Base-by-base conservation (phyloP, 2,797 vertebrate genomes). In the Arvicola amphibius region DNA sequence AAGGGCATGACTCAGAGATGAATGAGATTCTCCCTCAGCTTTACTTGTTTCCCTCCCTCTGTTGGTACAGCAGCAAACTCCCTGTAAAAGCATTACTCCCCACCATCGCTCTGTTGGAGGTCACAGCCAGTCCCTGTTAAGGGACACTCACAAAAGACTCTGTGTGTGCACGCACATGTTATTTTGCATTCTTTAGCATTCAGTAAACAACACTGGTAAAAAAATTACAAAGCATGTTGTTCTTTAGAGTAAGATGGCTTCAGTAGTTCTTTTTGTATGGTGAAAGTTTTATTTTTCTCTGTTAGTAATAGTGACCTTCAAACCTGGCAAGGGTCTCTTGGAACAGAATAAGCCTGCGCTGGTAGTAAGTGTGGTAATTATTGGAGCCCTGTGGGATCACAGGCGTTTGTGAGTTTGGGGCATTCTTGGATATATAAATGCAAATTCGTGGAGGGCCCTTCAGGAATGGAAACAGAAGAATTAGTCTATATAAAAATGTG, bases 401-500 rank as follows among this genome's bases (percentile, higher is more conserved):
- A 86, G 83, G 77, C 93, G 48, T 48, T 87, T 78, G 63, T 83
- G 80, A 67, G 17, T 69, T 93, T 94, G 34, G 83, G 85, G 93
- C 56, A 46, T 96, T 96, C 71, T 88, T 79, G 46, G 81, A 61
- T 67, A 73, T 77, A 48, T 92, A 84, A 92, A 86, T 83, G 67
- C 83, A 92, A 78, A 90, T 79, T 78, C 3, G 0, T 61, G 21
- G 81, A 91, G 83, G 67, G 79, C 11, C 9, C n/a, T 89, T 88
- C 83, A 83, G 96, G 84, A 90, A 84, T 78, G 73, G 88, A 56
- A 95, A 90, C 32, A 43, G 79, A 73, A 79, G 59, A 91, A 93
- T 92, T 88, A 71, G 67, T 78, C 92, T 92, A 11, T 90, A 43
- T 25, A 89, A 89, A 69, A 96, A 91, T 92, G 76, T 92, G 63